phyloP scores from a whole-genome alignment of 2,888 invertebrate genomes.

The Apodemia mormo region DNA sequence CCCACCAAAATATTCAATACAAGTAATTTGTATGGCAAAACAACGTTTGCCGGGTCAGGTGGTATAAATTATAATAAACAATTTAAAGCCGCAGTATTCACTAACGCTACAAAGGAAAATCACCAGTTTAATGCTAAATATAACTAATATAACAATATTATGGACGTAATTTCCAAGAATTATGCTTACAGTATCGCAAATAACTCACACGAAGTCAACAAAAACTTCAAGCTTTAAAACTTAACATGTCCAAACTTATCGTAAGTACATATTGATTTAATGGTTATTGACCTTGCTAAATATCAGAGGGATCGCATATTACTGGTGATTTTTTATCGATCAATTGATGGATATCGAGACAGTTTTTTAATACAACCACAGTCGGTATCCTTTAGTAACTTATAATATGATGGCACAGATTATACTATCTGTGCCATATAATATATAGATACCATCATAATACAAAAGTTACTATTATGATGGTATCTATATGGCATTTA shows the following conservation, averaged over 20 bases:
- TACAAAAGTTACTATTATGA: too few species aligned
- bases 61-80: neutral
- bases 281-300: conserved; percentile 34
- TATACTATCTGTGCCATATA: too few species aligned
- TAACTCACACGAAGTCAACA: conserved; percentile 36
- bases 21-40: too few species aligned
- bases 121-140: neutral
- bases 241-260: conserved; percentile 30
- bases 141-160: conserved; percentile 19
- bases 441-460: too few species aligned
- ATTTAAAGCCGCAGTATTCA: neutral
- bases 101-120: neutral
- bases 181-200: conserved; percentile 42
- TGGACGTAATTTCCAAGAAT: conserved; percentile 35
- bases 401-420: neutral
- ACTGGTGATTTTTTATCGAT: conserved; percentile 6
- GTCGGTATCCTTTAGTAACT: neutral
- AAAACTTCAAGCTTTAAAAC: conserved; percentile 38
- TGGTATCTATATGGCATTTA: too few species aligned
- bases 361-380: neutral
- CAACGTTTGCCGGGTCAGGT: too few species aligned
- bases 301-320: conserved; percentile 10
- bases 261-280: conserved; percentile 46
- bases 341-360: neutral
- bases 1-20: too few species aligned